Evolutionary conservation across 2,888 invertebrate genomes (phyloP).

Genomic region (Ophioninae sp.): DNA sequence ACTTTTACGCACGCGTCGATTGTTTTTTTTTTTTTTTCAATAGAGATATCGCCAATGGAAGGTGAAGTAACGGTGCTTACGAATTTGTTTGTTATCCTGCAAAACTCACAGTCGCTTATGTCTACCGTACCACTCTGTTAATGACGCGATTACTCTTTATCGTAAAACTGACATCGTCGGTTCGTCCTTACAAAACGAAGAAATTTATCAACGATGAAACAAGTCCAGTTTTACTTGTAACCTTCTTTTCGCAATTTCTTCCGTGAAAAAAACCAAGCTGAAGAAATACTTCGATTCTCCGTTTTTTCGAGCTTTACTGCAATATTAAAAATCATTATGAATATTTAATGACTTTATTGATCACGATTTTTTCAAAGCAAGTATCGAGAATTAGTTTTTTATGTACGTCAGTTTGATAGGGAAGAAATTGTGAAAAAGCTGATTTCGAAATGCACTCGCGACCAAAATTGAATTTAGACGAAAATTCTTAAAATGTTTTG

Average conservation of each 20-base stretch:
- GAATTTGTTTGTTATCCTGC: constrained; percentile 10
- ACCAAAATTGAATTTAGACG: background rate
- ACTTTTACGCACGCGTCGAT: constrained; percentile 55
- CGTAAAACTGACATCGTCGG: constrained; percentile 22
- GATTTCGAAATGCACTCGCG: background rate
- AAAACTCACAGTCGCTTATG: constrained; percentile 17
- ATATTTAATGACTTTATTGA: background rate
- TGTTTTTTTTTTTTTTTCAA: constrained; percentile 2
- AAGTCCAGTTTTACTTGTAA: background rate
- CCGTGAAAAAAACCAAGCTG: background rate
- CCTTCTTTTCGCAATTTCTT: constrained; percentile 9
- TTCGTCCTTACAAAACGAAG: constrained; percentile 1
- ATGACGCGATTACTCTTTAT: background rate
- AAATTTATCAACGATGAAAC: constrained; percentile 11
- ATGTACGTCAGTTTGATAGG: background rate
- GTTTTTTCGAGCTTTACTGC: no score
- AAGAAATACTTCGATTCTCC: no score
- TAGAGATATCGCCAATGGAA: constrained; percentile 2
- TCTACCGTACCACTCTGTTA: constrained; percentile 9
- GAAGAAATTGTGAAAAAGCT: background rate
- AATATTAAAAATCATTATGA: background rate
- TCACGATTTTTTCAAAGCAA: background rate
- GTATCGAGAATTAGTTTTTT: background rate
- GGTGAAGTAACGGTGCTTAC: background rate
- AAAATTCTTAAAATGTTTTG: background rate